Conservation (phyloP, 1,140 invertebrate genomes). For the Himalopsyche phryganea region DNA sequence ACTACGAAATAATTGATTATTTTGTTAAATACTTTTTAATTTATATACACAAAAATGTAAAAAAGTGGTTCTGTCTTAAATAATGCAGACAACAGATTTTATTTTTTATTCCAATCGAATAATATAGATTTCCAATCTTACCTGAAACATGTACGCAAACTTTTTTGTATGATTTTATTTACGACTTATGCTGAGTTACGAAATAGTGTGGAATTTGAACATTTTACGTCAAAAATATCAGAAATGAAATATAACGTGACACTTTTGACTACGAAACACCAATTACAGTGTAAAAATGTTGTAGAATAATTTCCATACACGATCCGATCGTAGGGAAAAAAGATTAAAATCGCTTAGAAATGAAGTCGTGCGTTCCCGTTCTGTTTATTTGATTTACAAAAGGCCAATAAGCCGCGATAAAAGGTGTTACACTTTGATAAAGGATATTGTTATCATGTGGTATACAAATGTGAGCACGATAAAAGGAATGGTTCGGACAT, state of each 20-base stretch:
- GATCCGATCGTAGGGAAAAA: slow-evolving; percentile 27
- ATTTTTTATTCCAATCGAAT: too few relatives aligned
- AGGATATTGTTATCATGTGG: slow-evolving; percentile 26
- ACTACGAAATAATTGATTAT: too few relatives aligned
- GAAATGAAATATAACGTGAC: slow-evolving; percentile 9
- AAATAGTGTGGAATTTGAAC: neutral
- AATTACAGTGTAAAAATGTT: slow-evolving; percentile 23
- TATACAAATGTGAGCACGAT: slow-evolving; percentile 26
- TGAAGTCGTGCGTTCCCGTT: slow-evolving; percentile 29
- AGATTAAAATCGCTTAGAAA: slow-evolving; percentile 27
- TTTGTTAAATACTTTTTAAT: too few relatives aligned
- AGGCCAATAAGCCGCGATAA: slow-evolving; percentile 29
- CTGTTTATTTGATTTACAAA: slow-evolving; percentile 25
- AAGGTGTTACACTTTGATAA: slow-evolving; percentile 31
- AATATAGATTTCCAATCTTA: too few relatives aligned
- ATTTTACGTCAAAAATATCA: too few relatives aligned
- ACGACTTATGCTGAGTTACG: neutral
- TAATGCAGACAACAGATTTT: too few relatives aligned
- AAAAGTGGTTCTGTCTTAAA: too few relatives aligned
- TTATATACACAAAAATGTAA: too few relatives aligned
- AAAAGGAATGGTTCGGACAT: neutral
- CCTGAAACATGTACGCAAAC: too few relatives aligned
- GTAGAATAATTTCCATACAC: slow-evolving; percentile 32
- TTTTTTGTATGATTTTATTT: too few relatives aligned
- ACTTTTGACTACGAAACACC: slow-evolving; percentile 10